Percentiles rank a stretch among this genome's conserved stretches.
Conservation (phyloP, 1,140 invertebrate genomes). For the Macrostomum lignano region DNA sequence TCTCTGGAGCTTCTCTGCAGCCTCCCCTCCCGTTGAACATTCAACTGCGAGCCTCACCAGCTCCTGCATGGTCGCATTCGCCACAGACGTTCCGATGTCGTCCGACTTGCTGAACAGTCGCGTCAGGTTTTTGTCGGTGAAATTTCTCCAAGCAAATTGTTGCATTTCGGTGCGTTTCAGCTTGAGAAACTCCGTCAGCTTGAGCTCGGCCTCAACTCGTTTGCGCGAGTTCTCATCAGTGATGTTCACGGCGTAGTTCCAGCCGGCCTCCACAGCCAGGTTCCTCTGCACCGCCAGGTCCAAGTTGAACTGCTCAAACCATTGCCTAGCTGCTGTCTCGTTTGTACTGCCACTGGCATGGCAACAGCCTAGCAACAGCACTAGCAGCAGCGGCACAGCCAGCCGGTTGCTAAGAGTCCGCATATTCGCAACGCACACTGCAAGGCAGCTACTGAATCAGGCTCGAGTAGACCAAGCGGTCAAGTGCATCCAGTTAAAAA, state of each 20-base stretch:
- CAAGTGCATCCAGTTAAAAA: too few species aligned
- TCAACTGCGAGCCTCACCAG: too few species aligned
- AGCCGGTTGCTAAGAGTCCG: too few species aligned
- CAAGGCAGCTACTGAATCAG: too few species aligned
- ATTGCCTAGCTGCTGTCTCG: constrained; percentile 7
- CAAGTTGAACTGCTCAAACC: constrained; percentile 9
- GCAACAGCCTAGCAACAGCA: too few species aligned
- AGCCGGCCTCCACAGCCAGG: constrained; percentile 5
- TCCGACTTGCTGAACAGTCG: constrained; percentile 46
- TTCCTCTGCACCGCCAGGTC: constrained; percentile 6
- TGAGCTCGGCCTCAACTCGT: constrained; percentile 9
- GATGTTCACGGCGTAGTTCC: constrained; percentile 13
- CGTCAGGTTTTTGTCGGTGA: constrained; percentile 39
- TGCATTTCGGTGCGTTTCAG: constrained; percentile 12
- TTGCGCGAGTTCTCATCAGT: constrained; percentile 12
- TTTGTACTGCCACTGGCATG: too few species aligned
- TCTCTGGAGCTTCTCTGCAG: too few species aligned
- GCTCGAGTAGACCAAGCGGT: too few species aligned
- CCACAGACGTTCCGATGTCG: constrained; percentile 41
- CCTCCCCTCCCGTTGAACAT: too few species aligned
- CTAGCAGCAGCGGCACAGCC: too few species aligned
- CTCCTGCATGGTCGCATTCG: too few species aligned
- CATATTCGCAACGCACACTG: too few species aligned
- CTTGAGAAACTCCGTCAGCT: constrained; percentile 12
- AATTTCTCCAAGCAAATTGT: constrained; percentile 32